A percentile compares a stretch with the other conserved stretches of the same genome.
Conservation (phyloP, 2,888 invertebrate species). For the Drosophila kuntzei region DNA sequence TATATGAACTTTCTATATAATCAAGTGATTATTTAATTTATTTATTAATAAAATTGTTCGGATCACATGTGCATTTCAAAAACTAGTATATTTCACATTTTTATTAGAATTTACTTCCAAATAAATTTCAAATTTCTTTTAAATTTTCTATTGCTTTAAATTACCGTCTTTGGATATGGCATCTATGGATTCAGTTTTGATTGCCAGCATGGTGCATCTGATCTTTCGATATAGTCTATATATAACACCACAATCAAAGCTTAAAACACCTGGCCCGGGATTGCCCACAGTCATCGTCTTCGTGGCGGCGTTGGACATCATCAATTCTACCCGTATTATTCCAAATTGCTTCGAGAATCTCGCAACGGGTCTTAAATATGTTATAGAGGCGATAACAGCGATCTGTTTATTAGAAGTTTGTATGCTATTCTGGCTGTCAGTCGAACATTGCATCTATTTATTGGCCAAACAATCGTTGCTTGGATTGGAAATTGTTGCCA, state of each 20-base stretch:
- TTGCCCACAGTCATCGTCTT: conserved; percentile 34
- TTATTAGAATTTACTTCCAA: not conserved
- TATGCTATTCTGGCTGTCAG: conserved; percentile 46
- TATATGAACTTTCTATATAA: no score
- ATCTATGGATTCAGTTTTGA: conserved; percentile 30
- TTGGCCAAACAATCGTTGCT: conserved; percentile 26
- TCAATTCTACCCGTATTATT: conserved; percentile 43
- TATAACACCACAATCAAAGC: conserved; percentile 22
- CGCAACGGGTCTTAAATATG: not conserved
- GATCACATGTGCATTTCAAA: conserved; percentile 8
- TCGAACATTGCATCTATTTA: conserved; percentile 37
- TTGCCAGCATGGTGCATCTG: conserved; percentile 39
- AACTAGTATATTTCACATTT: not conserved
- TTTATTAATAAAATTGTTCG: no score
- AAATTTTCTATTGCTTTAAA: not conserved
- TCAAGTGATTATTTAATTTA: no score
- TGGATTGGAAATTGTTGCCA: conserved; percentile 14
- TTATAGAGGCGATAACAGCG: conserved; percentile 37
- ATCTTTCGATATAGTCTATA: conserved; percentile 28
- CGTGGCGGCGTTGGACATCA: conserved; percentile 46
- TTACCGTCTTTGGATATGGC: conserved; percentile 29
- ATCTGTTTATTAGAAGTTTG: conserved; percentile 39
- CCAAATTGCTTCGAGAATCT: conserved; percentile 25
- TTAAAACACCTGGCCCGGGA: conserved; percentile 36
- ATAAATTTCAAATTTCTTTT: conserved; percentile 8